Conservation (phyloP, 2,888 invertebrate genomes). For the Apodemia mormo region DNA sequence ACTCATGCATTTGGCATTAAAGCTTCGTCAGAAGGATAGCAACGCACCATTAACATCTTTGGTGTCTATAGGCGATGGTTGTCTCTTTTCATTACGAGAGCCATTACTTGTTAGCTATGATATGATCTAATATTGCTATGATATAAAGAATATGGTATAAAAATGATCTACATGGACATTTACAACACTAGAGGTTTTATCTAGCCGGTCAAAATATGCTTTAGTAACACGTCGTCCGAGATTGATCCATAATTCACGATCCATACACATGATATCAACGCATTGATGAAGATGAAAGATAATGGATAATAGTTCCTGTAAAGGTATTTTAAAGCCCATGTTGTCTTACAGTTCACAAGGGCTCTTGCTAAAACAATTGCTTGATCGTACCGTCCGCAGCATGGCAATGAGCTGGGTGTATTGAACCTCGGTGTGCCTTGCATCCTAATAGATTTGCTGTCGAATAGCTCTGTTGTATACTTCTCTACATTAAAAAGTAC, state of each 20-base stretch:
- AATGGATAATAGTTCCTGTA: neutral
- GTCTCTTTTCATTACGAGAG: too few species aligned
- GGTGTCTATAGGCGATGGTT: too few species aligned
- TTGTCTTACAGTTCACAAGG: slow-evolving; percentile 25
- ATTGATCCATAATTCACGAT: neutral
- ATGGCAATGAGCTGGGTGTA: slow-evolving; percentile 59
- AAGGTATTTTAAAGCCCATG: slow-evolving; percentile 29
- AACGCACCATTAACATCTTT: too few species aligned
- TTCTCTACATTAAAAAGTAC: neutral
- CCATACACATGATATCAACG: neutral
- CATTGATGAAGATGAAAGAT: neutral
- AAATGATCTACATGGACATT: too few species aligned
- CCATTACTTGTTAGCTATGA: too few species aligned
- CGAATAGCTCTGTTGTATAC: slow-evolving; percentile 11
- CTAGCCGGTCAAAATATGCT: neutral
- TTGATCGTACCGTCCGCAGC: slow-evolving; percentile 40
- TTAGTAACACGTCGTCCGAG: neutral
- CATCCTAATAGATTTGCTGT: slow-evolving; percentile 48
- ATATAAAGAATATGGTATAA: too few species aligned
- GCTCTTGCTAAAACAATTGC: slow-evolving; percentile 41
- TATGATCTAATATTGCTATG: too few species aligned
- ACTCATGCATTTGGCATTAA: too few species aligned
- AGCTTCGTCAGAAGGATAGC: too few species aligned
- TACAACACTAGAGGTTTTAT: too few species aligned
- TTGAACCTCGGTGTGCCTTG: slow-evolving; percentile 53